A percentile compares a stretch with the other conserved stretches of the same genome.
These are phyloP conservation scores for Papilio polytes DNA, from an alignment of 1,140 invertebrate genomes.

Conservation along the genomic window DNA sequence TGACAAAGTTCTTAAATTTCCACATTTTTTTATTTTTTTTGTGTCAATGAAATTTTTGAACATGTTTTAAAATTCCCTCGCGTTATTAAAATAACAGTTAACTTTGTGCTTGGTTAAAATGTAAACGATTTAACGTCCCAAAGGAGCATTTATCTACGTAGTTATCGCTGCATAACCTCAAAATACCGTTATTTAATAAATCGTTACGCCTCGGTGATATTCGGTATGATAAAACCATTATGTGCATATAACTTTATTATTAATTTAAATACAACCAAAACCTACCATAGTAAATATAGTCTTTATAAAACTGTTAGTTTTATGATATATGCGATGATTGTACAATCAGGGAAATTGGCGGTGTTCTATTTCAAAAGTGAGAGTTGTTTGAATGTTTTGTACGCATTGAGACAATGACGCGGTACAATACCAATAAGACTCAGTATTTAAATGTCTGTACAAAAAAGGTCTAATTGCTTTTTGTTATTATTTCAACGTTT, in stretches of 20 bases:
- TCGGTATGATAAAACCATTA: not conserved
- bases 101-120: slow-evolving; percentile 7
- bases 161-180: slow-evolving; percentile 13
- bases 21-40: not conserved
- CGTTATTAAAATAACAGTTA: slow-evolving; percentile 30
- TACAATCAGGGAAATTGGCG: too few species aligned
- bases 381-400: too few species aligned
- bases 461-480: too few species aligned
- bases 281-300: too few species aligned
- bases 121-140: slow-evolving; percentile 36
- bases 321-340: too few species aligned
- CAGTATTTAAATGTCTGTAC: too few species aligned
- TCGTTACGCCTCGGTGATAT: not conserved
- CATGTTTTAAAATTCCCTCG: slow-evolving; percentile 28
- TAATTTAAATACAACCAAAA: not conserved
- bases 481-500: too few species aligned
- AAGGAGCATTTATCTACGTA: slow-evolving; percentile 34
- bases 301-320: too few species aligned
- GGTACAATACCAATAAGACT: too few species aligned
- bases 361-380: too few species aligned
- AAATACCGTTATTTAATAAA: slow-evolving; percentile 29
- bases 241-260: not conserved
- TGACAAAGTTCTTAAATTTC: not conserved
- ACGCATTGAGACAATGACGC: too few species aligned
- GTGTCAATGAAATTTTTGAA: not conserved